phyloP scores from a whole-genome alignment of 2,797 vertebrate genomes.

The Darevskia nairensis region DNA sequence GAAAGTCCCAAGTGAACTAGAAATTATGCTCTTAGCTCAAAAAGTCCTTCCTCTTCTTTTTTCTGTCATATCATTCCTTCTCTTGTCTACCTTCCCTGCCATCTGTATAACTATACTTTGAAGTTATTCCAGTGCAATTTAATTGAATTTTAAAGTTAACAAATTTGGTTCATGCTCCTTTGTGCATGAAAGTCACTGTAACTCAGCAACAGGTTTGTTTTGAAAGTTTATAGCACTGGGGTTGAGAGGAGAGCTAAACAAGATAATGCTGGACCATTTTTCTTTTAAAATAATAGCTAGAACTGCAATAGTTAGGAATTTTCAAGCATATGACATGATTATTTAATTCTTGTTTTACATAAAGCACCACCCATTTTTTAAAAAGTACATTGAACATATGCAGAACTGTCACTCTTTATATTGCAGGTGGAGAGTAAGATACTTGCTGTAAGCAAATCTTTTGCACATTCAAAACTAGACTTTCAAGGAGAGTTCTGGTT shows the following conservation, averaged over 20 bases:
- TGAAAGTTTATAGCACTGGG: not conserved
- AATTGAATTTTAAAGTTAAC: not conserved
- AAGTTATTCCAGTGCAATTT: not conserved
- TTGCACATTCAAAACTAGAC: not conserved
- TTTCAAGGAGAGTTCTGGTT: not conserved
- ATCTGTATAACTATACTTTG: not conserved
- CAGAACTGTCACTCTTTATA: not conserved
- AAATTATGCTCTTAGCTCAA: not conserved
- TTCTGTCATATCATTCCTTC: not conserved
- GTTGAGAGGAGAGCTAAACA: conserved; percentile 38
- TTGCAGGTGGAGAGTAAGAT: not conserved
- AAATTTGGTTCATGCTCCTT: not conserved
- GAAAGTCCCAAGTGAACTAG: not conserved
- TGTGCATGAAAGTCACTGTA: not conserved
- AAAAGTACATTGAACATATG: not conserved
- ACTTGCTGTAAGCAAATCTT: not conserved
- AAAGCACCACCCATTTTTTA: too few species aligned
- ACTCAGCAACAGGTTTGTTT: not conserved
- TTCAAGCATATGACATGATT: conserved; percentile 39
- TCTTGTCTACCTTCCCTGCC: not conserved
- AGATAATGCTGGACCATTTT: not conserved
- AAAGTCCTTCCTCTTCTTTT: not conserved
- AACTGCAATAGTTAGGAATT: conserved; percentile 36
- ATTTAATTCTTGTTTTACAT: not conserved
- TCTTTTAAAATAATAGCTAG: conserved; percentile 28